Evolutionary conservation across 2,113 vertebrate species (phyloP), one percentile per base, ranked within the genome.

Genomic region (Genyomyrus donnyi): DNA sequence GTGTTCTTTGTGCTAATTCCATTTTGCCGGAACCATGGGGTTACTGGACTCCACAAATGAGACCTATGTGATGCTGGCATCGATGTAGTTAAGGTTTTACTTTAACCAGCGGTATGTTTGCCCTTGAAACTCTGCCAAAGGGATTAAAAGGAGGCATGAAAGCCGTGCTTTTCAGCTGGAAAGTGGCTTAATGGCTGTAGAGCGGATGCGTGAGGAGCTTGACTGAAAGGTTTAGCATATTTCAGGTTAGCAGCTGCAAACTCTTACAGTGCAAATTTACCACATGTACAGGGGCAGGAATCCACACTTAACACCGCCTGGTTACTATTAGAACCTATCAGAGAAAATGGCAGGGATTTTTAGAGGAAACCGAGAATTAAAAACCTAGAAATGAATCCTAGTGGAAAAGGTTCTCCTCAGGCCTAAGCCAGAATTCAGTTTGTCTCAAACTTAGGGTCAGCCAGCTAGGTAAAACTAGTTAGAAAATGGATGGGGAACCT

Each of bases 111-210:
- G 27, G 74, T 83, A 62, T 62, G 53, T 35, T 42, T 87, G 27
- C 21, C 35, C 49, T 83, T 88, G 52, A 74, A 85, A 35, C 58
- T 13, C 27, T 62, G 50, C 74, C 74, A 88, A n/a, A 5, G 17
- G 53, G 74, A 90, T 88, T 48, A 88, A 85, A 70, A 83, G 70
- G 42, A 87, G 50, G 10, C 21, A 88, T 90, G 85, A 42, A 74
- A 87, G 62, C 88, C 85, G 74, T 42, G 66, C 56, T 50, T 39
- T 31, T 90, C 84, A 77, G 35, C 45, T 87, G 27, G 70, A 74
- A 87, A 88, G 89, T 52, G 50, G 89, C 89, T 88, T 90, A 87
- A 90, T 87, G 85, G 62, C 31, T 45, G 85, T 17, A 31, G 45
- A 83, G 70, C 21, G 21, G 62, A 17, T 35, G 48, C 17, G 39